Evolutionary conservation across 2,113 vertebrate species (phyloP), one percentile per base, ranked within the genome.

Genomic region (Atherinomorus stipes): DNA sequence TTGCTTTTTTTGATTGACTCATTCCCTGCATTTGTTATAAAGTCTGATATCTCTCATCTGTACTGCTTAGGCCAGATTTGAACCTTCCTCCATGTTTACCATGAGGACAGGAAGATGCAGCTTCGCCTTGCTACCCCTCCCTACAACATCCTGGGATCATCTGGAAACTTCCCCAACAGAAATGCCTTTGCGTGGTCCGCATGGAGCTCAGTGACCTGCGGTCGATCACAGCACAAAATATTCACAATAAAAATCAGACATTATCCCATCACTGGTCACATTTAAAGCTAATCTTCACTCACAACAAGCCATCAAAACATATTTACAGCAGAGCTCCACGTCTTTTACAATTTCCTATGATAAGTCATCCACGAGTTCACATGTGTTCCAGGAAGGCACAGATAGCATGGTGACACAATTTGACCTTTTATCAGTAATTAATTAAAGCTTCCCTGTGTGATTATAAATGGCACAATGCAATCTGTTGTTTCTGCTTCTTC

Each of bases 81-180:
- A 76, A 66, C 77, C 74, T 76, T 89, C 76, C 54, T 82, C 78
- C 49, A 11, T 93, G 91, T 93, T 93, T 91, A 89, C 85, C 74
- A 60, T 72, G 78, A 74, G 58, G 80, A 85, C 89, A 90, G 92
- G 91, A 91, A 92, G 87, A 92, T 89, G 86, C 75, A 61, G 83
- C 85, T 87, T 88, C 11, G 78, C 81, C 78, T 74, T 70, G 63
- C 84, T 42, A 85, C 88, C 84, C 87, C 90, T 87, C 85, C 92
- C 85, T 52, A 85, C 64, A 83, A 88, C 90, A 91, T 91, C 86
- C 91, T 89, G 83, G 86, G 88, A 87, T 87, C 91, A 83, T 91
- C 77, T 87, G 76, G 89, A 76, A 80, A 74, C 75, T 81, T 77
- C 71, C 85, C 78, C 10, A 47, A 58, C 49, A 63, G 58, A 60